These are phyloP conservation scores for Spicauda simplicius DNA, from an alignment of 2,888 invertebrate genomes.

Conservation along the genomic window DNA sequence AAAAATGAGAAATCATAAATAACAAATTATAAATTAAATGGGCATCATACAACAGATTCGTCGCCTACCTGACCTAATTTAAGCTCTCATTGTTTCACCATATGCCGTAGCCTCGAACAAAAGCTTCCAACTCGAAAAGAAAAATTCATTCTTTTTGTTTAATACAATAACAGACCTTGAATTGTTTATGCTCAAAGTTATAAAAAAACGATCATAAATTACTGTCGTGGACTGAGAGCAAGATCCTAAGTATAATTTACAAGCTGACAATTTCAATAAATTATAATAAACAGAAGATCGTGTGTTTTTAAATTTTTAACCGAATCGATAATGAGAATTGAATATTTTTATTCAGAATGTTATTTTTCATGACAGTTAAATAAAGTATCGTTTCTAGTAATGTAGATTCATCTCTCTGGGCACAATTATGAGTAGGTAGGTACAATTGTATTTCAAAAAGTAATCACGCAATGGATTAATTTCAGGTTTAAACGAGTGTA, in stretches of 20 bases:
- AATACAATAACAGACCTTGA: background rate
- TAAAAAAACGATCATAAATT: background rate
- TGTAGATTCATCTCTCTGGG: no score
- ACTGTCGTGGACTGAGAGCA: background rate
- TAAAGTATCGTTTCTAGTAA: background rate
- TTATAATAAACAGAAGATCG: background rate
- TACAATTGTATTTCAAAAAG: no score
- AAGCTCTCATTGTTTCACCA: background rate
- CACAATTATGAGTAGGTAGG: no score
- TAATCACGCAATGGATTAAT: no score
- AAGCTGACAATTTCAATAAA: background rate
- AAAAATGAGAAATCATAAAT: no score
- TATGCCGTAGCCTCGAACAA: background rate
- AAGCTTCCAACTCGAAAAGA: background rate
- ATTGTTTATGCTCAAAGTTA: background rate
- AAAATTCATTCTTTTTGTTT: background rate
- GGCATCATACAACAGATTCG: background rate
- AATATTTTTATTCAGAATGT: background rate
- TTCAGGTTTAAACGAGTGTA: no score
- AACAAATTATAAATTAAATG: background rate
- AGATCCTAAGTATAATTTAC: background rate
- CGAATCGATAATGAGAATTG: background rate
- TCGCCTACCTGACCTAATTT: conserved; percentile 13
- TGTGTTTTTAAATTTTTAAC: background rate
- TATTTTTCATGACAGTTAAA: background rate